A percentile compares a stretch with the other conserved stretches of the same genome.
These are phyloP conservation scores for Sardinella longiceps DNA, from an alignment of 2,797 vertebrate species.

Conservation along the genomic window DNA sequence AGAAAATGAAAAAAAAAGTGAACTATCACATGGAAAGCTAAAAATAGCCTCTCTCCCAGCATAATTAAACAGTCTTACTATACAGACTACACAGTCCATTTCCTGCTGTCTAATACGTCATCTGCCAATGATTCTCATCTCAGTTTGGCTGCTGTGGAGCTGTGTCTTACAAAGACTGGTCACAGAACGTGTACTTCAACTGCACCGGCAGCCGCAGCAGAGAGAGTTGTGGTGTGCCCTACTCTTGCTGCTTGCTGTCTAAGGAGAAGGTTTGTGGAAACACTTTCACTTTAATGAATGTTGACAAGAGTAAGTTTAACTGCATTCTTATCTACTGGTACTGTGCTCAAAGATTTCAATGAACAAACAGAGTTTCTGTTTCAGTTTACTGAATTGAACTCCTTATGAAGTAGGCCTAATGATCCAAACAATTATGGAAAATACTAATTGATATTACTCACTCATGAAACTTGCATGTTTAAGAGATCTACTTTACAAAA, in stretches of 20 bases:
- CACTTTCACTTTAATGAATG: background rate
- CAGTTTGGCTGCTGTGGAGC: conserved; percentile 94
- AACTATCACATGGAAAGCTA: background rate
- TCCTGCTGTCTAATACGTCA: background rate
- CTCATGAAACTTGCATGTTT: background rate
- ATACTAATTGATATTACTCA: background rate
- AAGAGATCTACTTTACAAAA: background rate
- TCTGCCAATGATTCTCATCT: conserved; percentile 27
- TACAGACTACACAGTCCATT: background rate
- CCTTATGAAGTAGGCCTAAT: background rate
- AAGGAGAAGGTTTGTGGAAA: conserved; percentile 70
- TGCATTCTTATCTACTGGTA: too few relatives aligned
- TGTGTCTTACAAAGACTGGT: conserved; percentile 88
- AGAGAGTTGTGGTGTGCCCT: conserved; percentile 92
- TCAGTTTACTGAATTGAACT: background rate
- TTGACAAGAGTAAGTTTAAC: background rate
- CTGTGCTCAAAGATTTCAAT: background rate
- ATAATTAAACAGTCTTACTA: too few relatives aligned
- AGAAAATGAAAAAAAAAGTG: background rate
- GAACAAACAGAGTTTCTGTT: background rate
- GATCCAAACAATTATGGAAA: background rate
- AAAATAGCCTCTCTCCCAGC: too few relatives aligned
- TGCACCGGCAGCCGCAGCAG: conserved; percentile 85
- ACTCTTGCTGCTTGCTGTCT: conserved; percentile 85
- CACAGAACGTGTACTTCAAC: conserved; percentile 92